Evolutionary conservation across 2,113 vertebrate species (phyloP).

Genomic region (Buteo buteo): DNA sequence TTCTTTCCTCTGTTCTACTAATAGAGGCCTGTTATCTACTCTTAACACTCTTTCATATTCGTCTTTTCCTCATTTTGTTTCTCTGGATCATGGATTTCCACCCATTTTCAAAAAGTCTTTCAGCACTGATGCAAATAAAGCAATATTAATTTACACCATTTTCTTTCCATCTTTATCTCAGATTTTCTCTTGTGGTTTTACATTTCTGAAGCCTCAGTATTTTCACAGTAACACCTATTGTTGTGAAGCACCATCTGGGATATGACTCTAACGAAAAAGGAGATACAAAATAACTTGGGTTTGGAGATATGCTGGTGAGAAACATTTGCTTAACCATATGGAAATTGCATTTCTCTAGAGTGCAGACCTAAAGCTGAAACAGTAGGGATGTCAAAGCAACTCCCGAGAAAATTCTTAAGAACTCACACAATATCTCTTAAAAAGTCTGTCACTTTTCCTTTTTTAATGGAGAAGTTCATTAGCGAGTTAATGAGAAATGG

Average conservation of each 20-base stretch:
- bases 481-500: slow-evolving; percentile 17
- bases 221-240: slow-evolving; percentile 59
- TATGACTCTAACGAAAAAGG: slow-evolving; percentile 44
- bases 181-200: slow-evolving; percentile 36
- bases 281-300: slow-evolving; percentile 47
- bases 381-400: slow-evolving; percentile 19
- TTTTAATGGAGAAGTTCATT: slow-evolving; percentile 18
- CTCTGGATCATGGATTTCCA: not conserved
- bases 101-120: not conserved
- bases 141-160: not conserved
- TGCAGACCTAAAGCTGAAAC: slow-evolving; percentile 16
- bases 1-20: not conserved
- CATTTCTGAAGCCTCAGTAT: slow-evolving; percentile 41
- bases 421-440: not conserved
- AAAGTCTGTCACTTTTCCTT: slow-evolving; percentile 8
- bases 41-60: not conserved
- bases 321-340: slow-evolving; percentile 63
- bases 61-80: not conserved
- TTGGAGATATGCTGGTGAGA: slow-evolving; percentile 41
- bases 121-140: not conserved
- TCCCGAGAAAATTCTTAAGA: slow-evolving; percentile 8
- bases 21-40: not conserved
- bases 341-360: slow-evolving; percentile 43
- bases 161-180: not conserved
- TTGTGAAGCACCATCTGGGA: slow-evolving; percentile 56